A percentile compares a stretch with the other conserved stretches of the same genome.
Evolutionary conservation across 2,888 invertebrate genomes (phyloP).

Genomic region (Brachylomia viminalis): DNA sequence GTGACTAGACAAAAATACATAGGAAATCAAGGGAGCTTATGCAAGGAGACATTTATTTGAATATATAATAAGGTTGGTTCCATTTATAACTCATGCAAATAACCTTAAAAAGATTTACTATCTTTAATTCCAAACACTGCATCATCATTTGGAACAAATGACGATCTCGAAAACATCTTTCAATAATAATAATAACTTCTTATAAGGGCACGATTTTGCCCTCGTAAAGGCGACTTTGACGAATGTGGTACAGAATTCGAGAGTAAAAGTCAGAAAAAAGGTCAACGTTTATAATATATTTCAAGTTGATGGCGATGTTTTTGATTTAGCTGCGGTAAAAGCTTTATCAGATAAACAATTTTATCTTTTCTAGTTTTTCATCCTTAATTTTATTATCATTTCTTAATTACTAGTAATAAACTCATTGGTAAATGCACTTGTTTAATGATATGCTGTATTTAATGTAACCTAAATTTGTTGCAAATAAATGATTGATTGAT

Average conservation of each 20-base stretch:
- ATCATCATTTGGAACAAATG: conserved; percentile 12
- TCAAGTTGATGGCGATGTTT: conserved; percentile 19
- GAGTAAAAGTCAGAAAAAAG: conserved; percentile 26
- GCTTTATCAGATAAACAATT: neutral
- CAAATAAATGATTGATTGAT: no score
- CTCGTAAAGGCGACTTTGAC: conserved; percentile 22
- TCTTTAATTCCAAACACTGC: neutral
- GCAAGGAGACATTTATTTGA: neutral
- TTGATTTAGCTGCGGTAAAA: conserved; percentile 3
- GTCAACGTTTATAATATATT: conserved; percentile 7
- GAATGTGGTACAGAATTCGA: conserved; percentile 15
- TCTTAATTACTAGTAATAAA: conserved; percentile 18
- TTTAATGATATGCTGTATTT: neutral
- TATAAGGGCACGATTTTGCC: conserved; percentile 5
- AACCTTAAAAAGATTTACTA: neutral
- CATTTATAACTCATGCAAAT: neutral
- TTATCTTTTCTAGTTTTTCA: conserved; percentile 5
- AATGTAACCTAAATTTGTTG: no score
- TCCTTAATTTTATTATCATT: neutral
- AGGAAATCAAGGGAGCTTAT: no score
- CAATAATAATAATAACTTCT: conserved; percentile 3
- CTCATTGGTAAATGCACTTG: conserved; percentile 15
- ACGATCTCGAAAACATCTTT: conserved; percentile 1
- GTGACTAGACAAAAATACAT: no score
- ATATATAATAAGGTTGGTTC: neutral